These are phyloP conservation scores for Nerophis lumbriciformis DNA, from an alignment of 2,113 vertebrate species.

Conservation along the genomic window DNA sequence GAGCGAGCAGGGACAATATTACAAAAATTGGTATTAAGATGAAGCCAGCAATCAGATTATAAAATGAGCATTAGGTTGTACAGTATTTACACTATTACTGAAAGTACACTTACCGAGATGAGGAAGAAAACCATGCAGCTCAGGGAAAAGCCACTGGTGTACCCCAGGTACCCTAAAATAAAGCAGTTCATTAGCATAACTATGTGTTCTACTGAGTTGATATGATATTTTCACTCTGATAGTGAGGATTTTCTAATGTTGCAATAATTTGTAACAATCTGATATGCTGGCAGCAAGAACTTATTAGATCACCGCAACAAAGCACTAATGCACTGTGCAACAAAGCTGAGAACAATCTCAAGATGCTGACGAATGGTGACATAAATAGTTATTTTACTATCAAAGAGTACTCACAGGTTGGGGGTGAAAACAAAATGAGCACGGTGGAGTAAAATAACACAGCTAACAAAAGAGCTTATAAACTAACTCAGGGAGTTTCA, in stretches of 20 bases:
- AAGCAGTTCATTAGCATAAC: constrained; percentile 27
- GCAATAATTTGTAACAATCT: constrained; percentile 1
- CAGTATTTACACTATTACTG: background rate
- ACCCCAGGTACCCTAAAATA: constrained; percentile 90
- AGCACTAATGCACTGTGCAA: too few relatives aligned
- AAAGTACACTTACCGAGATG: constrained; percentile 81
- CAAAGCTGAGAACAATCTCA: too few relatives aligned
- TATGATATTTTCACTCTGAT: background rate
- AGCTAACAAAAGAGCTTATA: too few relatives aligned
- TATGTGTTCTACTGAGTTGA: background rate
- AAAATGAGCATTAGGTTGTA: constrained; percentile 1
- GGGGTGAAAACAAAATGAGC: too few relatives aligned
- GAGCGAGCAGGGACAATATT: constrained; percentile 35
- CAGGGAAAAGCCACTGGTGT: constrained; percentile 98
- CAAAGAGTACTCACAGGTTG: too few relatives aligned
- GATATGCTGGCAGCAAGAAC: constrained; percentile 14
- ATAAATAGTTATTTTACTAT: too few relatives aligned
- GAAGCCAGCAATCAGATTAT: background rate
- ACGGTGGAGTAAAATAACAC: too few relatives aligned
- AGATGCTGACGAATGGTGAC: too few relatives aligned
- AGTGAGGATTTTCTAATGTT: background rate
- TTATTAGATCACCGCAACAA: constrained; percentile 18
- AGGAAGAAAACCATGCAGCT: constrained; percentile 98
- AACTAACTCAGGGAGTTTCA: too few relatives aligned
- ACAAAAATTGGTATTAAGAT: constrained; percentile 31